Evolutionary conservation across 2,797 vertebrate genomes (phyloP).

Genomic region (Enteromius unitaeniatus): DNA sequence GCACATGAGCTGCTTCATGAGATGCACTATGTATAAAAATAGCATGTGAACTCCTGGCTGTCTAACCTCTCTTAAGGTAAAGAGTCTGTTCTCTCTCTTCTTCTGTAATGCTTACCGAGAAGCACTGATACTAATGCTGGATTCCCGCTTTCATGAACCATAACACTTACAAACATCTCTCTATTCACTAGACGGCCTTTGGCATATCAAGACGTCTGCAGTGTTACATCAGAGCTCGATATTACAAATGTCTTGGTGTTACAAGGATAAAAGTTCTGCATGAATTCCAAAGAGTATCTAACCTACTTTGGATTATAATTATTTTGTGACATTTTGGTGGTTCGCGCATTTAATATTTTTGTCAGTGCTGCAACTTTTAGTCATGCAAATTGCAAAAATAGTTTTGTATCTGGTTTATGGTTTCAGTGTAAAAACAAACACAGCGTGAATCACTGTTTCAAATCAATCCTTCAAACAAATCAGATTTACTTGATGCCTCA

Average conservation of each 20-base stretch:
- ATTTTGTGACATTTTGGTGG: not conserved
- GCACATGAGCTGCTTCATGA: conserved; percentile 50
- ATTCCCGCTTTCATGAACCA: not conserved
- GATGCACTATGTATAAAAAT: conserved; percentile 55
- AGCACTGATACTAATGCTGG: not conserved
- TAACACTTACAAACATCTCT: not conserved
- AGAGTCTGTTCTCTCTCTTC: conserved; percentile 17
- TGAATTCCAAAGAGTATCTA: not conserved
- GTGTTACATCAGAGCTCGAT: not conserved
- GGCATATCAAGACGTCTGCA: not conserved
- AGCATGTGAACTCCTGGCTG: conserved; percentile 48
- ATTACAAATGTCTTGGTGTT: not conserved
- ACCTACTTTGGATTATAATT: not conserved
- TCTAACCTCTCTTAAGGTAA: conserved; percentile 34
- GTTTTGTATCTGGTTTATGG: not conserved
- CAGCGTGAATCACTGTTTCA: not conserved
- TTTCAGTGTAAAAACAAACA: not conserved
- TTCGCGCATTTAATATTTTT: not conserved
- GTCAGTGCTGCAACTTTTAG: not conserved
- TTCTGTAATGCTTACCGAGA: not conserved
- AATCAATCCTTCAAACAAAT: not conserved
- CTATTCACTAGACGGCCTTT: not conserved
- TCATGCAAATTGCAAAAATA: not conserved
- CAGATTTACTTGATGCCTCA: not conserved
- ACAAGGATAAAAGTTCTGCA: not conserved